Evolutionary conservation across 2,888 invertebrate genomes (phyloP), one percentile per base, ranked within the genome.

Genomic region (Scrobipalpa atriplicella): DNA sequence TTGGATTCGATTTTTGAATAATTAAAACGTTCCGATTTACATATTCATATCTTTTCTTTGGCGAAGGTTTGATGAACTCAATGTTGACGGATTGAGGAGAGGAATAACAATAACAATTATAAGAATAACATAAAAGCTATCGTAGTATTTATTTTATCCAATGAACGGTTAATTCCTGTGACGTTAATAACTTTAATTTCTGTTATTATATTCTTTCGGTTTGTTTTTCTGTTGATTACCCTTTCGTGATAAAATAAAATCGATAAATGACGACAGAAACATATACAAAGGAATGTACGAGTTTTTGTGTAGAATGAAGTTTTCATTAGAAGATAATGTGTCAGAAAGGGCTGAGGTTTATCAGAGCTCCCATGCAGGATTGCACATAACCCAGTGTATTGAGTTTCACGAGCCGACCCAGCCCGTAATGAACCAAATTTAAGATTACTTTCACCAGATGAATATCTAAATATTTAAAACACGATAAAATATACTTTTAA

Each of bases 401-500:
- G 76, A 77, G 84, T 88, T 88, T 87, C 89, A 87, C 82, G 82
- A 79, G 69, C 38, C 56, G 64, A 66, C 71, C 72, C 56, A 47
- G 69, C 70, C 75, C 73, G 84, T 90, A 89, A 91, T 85, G 86
- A 89, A 86, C 85, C 77, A 80, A 86, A 86, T 85, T 81, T 80
- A 83, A 85, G 81, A 83, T 85, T 84, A 89, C 90, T 92, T 90
- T 91, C 91, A 81, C 89, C 84, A 86, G 90, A 92, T 91, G 81
- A 84, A 82, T 90, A 91, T 92, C 90, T 89, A 85, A 88, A 88
- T 90, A 89, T 90, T 90, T 90, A 87, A 91, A 92, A 90, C 78
- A 78, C 85, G 86, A 92, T 92, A 91, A 92, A 91, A 87, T 89
- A 90, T 88, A 84, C 80, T 89, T 87, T 92, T 92, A 91, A 92